A percentile compares a stretch with the other conserved stretches of the same genome.
Conservation (phyloP, 1,140 invertebrate genomes). For the Drosophila orena region DNA sequence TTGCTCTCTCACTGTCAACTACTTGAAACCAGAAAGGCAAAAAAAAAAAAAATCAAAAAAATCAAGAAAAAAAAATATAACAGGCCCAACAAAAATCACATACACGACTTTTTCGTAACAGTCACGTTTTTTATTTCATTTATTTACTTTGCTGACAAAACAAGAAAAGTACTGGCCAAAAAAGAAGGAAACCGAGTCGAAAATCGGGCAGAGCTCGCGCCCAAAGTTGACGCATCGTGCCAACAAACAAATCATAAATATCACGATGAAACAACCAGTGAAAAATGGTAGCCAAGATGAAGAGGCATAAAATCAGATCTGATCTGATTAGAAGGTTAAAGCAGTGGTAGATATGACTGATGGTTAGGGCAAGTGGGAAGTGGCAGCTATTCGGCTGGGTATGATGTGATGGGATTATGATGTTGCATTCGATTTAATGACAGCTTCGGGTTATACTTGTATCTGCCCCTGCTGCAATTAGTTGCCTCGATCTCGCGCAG, state of each 20-base stretch:
- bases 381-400: slow-evolving; percentile 24
- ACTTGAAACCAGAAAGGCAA: slow-evolving; percentile 56
- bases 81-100: slow-evolving; percentile 60
- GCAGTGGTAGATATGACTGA: slow-evolving; percentile 6
- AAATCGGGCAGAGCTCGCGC: slow-evolving; percentile 46
- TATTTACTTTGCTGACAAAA: slow-evolving; percentile 74
- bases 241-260: slow-evolving; percentile 61
- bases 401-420: slow-evolving; percentile 75
- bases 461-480: slow-evolving; percentile 26
- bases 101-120: slow-evolving; percentile 79
- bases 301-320: slow-evolving; percentile 32
- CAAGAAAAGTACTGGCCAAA: slow-evolving; percentile 51
- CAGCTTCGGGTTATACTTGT: slow-evolving; percentile 72
- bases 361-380: slow-evolving; percentile 10
- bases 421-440: slow-evolving; percentile 77
- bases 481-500: slow-evolving; percentile 32
- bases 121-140: slow-evolving; percentile 76
- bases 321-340: slow-evolving; percentile 67
- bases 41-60: slow-evolving; percentile 6
- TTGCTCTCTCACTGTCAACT: slow-evolving; percentile 54
- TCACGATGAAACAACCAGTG: slow-evolving; percentile 13
- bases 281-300: slow-evolving; percentile 36
- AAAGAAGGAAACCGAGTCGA: slow-evolving; percentile 14
- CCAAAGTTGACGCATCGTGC: slow-evolving; percentile 64
- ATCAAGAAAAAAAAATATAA: slow-evolving; percentile 46